Conservation (phyloP, 2,797 vertebrate species). For the Muscicapa comitata region DNA sequence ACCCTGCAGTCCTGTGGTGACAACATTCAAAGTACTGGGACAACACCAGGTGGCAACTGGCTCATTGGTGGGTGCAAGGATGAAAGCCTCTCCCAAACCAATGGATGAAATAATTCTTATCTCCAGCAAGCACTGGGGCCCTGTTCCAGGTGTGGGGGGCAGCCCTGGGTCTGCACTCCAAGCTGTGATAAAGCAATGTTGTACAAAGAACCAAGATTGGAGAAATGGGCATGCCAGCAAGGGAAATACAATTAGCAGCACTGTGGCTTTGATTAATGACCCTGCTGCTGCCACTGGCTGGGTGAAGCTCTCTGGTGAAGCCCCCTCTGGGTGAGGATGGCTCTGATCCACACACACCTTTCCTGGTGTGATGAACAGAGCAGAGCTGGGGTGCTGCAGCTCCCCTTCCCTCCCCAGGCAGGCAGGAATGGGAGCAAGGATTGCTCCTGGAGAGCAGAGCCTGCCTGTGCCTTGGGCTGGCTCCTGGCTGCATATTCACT, state of each 20-base stretch:
- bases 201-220: not conserved
- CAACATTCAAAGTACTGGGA: not conserved
- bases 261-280: not conserved
- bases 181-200: not conserved
- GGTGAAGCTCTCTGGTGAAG: not conserved
- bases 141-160: not conserved
- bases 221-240: not conserved
- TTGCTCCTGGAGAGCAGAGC: not conserved
- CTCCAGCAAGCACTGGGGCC: not conserved
- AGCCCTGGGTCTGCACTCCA: not conserved
- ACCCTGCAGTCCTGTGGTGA: not conserved
- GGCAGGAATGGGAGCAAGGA: not conserved
- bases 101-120: not conserved
- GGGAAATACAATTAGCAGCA: not conserved
- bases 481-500: not conserved
- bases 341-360: not conserved
- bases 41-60: constrained; percentile 9
- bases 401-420: accelerated
- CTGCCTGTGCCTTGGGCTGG: not conserved
- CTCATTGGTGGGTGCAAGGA: not conserved
- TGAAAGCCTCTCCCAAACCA: not conserved
- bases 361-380: not conserved
- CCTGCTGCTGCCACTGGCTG: not conserved
- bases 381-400: not conserved
- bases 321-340: not conserved